Base-by-base conservation (phyloP, 2,888 invertebrate genomes). In the Cheilosia soror region DNA sequence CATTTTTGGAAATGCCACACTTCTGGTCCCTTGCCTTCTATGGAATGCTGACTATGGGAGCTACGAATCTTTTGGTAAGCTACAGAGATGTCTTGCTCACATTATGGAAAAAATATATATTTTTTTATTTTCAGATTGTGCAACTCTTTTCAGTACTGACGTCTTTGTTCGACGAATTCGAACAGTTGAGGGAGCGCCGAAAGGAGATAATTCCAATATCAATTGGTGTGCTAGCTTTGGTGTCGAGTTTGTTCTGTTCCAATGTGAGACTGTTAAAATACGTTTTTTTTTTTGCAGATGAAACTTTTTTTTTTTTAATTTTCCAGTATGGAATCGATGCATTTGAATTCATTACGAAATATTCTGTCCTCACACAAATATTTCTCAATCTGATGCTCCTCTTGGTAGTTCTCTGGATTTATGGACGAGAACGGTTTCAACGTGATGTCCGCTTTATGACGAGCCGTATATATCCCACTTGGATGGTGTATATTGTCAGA, bases 381-480 rank as follows among this genome's bases (percentile, higher is more conserved):
- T 1, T 97, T 96, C 82, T 97, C 96, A 97, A 93, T 51, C 92
- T 92, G 0, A n/a, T 88, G 5, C 78, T 87, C 7, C 15, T 88
- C 2, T 60, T 88, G 5, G 71, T 87, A 6, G 73, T 87, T 0
- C 60, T 85, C 2, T 87, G 87, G 87, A 15, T 87, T 13, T 88
- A 87, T 68, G 88, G 88, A 13, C 65, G 85, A 1, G 65, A 72
- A 5, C 51, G 88, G 0, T 85, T 88, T n/a, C 81, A 87, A 51
- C 55, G 87, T 9, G 88, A 88, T 69, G 33, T 88, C 11, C 5
- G 11, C 9, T 87, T 85, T 25, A 88, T 88, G 87, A 80, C 75
- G 2, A 69, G 42, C 13, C 80, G 57, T 11, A 58, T 25, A 1
- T 68, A 63, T 15, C 0, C 71, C 1, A 80, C 65, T 0, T 85